Conservation (phyloP, 2,888 invertebrate genomes). For the Drosophila ezoana region DNA sequence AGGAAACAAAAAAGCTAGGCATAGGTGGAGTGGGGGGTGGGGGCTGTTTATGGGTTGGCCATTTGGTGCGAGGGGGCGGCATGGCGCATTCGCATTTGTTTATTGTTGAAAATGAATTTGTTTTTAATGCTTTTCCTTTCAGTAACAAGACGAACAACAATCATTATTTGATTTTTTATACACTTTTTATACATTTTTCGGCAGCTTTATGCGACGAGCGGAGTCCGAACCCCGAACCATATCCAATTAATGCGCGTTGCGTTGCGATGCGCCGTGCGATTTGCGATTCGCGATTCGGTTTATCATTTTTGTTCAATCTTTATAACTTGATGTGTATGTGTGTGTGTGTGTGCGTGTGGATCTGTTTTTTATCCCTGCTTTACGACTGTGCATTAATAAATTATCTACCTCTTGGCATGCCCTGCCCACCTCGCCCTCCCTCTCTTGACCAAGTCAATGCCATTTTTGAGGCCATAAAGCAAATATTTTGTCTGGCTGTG, state of each 20-base stretch:
- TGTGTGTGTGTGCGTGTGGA: not conserved
- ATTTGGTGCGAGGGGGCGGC: not conserved
- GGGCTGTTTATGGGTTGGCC: conserved; percentile 7
- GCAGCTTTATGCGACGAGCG: conserved; percentile 40
- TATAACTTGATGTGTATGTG: conserved; percentile 31
- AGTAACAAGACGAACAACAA: conserved; percentile 28
- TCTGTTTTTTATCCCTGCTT: conserved; percentile 45
- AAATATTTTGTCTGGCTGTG: conserved; percentile 40
- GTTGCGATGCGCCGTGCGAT: conserved; percentile 25
- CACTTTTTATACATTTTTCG: conserved; percentile 15
- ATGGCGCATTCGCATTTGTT: conserved; percentile 63
- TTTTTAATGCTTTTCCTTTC: conserved; percentile 57
- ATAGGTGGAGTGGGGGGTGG: not conserved
- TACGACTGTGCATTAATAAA: conserved; percentile 67
- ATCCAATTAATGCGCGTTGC: conserved; percentile 62
- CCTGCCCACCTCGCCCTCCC: not conserved
- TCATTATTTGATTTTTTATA: conserved; percentile 6
- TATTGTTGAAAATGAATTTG: conserved; percentile 54
- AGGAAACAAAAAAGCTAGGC: conserved; percentile 15
- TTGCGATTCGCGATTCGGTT: conserved; percentile 35
- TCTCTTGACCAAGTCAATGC: conserved; percentile 54
- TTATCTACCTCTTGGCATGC: conserved; percentile 20
- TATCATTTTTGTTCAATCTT: conserved; percentile 36
- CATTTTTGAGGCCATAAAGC: conserved; percentile 69
- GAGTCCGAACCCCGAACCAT: conserved; percentile 1